Evolutionary conservation across 2,888 invertebrate species (phyloP), one percentile per base, ranked within the genome.

Genomic region (Ochropleura leucogaster): DNA sequence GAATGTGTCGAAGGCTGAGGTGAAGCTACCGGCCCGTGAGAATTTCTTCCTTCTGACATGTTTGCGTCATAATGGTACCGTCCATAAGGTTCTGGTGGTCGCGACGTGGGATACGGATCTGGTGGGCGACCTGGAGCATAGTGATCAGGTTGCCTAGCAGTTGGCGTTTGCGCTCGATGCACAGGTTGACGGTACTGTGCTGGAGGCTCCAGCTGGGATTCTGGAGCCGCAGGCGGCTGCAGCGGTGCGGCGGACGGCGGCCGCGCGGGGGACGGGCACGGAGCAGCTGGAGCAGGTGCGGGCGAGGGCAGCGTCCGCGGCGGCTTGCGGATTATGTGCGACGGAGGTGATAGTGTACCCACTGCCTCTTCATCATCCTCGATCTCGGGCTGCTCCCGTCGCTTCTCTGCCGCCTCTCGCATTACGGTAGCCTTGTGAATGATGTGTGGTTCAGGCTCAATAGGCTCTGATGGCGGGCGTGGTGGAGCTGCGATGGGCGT

Each of bases 381-480:
- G 18, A 93, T 93, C 63, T 96, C 96, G 0, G 95, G 95, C 76
- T 93, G 92, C 80, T 96, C 95, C 14, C 95, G 94, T 47, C 96
- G 92, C 84, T 96, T 96, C 84, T 96, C 96, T 44, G 95, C 96
- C 57, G 96, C 96, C 83, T 96, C 96, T 14, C 96, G 94, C 96
- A 96, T 96, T 18, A 96, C 96, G 7, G 96, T 96, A 49, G 96
- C 96, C 86, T 96, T 96, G 83, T 96, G 96, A 63, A 96, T 96
- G 74, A 96, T 96, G 82, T 97, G 97, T 30, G 97, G 95, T 85
- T 97, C 96, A 4, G 97, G 97, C 87, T 97, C 96, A 60, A 96
- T 87, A 12, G 96, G 96, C 81, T 96, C 95, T 1, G 96, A 95
- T 1, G 95, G 95, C 8, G 97, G 96, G 10, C 97, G 94, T 10